Percentiles rank a stretch among this genome's conserved stretches.
phyloP scores from a whole-genome alignment of 1,140 invertebrate genomes.

The Drosophila auraria region DNA sequence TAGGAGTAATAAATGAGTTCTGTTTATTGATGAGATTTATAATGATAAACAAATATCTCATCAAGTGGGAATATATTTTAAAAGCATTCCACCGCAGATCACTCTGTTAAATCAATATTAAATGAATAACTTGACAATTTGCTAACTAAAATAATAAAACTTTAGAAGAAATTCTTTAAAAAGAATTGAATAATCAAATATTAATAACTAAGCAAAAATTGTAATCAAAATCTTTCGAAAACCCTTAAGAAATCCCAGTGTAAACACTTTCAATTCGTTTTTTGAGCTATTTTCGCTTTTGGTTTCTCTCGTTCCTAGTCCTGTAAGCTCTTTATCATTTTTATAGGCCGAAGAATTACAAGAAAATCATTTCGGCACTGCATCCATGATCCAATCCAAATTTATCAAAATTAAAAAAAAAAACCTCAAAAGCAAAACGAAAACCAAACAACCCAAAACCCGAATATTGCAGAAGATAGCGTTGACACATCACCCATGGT shows the following conservation, averaged over 20 bases:
- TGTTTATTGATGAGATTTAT: neutral
- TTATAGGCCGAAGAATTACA: conserved; percentile 36
- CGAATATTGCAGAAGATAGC: conserved; percentile 84
- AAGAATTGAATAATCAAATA: no score
- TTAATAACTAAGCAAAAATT: no score
- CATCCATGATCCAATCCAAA: conserved; percentile 29
- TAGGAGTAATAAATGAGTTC: no score
- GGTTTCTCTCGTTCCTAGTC: conserved; percentile 45
- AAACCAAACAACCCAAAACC: conserved; percentile 40
- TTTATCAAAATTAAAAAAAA: conserved; percentile 25
- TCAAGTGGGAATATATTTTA: neutral
- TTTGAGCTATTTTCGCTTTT: conserved; percentile 44
- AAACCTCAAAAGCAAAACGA: conserved; percentile 18
- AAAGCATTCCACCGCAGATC: neutral
- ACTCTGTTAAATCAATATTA: no score
- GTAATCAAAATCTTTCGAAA: no score
- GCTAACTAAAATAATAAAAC: no score
- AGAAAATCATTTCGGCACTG: conserved; percentile 35
- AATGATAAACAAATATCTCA: neutral
- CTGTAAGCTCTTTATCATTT: conserved; percentile 45
- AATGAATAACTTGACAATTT: no score
- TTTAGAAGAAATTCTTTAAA: no score
- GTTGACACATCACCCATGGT: conserved; percentile 86
- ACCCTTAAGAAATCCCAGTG: neutral
- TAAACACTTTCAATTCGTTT: conserved; percentile 25